phyloP scores from a whole-genome alignment of 1,140 invertebrate species.

The Eurytemora carolleeae region DNA sequence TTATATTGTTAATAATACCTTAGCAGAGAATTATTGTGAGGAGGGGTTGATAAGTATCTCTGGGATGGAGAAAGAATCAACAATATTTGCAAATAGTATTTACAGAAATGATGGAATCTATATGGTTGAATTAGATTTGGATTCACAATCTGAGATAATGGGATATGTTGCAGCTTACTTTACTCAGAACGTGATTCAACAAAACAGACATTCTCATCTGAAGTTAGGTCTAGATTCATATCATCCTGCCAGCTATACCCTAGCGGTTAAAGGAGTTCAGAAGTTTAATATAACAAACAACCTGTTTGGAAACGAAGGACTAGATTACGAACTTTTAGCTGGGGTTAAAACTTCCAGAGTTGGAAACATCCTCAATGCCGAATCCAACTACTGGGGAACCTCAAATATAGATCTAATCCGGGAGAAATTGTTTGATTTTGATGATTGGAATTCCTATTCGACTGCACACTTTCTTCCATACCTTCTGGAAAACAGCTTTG shows the following conservation, averaged over 20 bases:
- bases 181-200: constrained; percentile 49
- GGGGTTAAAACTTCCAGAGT: constrained; percentile 70
- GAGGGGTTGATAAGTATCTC: constrained; percentile 57
- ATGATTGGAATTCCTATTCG: constrained; percentile 97
- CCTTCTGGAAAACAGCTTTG: constrained; percentile 49
- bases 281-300: constrained; percentile 76
- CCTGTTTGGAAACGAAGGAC: constrained; percentile 59
- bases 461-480: constrained; percentile 73
- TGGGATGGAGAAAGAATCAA: constrained; percentile 92
- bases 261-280: constrained; percentile 83
- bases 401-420: constrained; percentile 45
- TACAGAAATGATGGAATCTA: constrained; percentile 58
- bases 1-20: constrained; percentile 56
- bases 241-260: constrained; percentile 49
- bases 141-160: constrained; percentile 81
- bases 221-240: constrained; percentile 21
- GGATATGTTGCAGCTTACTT: constrained; percentile 60
- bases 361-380: constrained; percentile 64
- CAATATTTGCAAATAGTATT: constrained; percentile 48
- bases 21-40: constrained; percentile 63
- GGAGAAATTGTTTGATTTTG: constrained; percentile 88
- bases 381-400: constrained; percentile 91
- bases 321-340: constrained; percentile 75
- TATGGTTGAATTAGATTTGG: constrained; percentile 66
- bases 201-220: constrained; percentile 36